Percentiles rank a stretch among this genome's conserved stretches.
Conservation (phyloP, 1,140 invertebrate genomes). For the Zaprionus taronus region DNA sequence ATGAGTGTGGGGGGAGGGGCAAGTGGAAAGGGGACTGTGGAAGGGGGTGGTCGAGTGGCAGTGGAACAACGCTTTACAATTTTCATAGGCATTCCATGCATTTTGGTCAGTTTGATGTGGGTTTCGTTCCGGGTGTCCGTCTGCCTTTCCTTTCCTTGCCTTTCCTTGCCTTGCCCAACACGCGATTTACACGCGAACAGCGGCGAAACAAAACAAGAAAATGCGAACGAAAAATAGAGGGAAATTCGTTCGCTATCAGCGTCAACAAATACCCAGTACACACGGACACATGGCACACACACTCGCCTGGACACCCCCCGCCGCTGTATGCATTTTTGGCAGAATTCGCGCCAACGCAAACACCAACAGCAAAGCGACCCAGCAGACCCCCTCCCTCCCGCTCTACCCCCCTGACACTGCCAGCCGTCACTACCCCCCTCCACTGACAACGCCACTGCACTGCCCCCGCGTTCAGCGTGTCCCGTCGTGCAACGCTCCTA, state of each 20-base stretch:
- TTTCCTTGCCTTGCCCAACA: conserved; percentile 17
- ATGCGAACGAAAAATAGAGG: conserved; percentile 7
- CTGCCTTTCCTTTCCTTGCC: neutral
- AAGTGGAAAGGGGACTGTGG: neutral
- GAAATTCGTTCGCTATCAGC: conserved; percentile 59
- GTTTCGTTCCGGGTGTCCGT: conserved; percentile 73
- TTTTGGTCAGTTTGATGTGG: conserved; percentile 84
- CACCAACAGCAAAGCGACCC: conserved; percentile 1
- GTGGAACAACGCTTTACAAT: conserved; percentile 73
- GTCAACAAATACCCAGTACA: conserved; percentile 66
- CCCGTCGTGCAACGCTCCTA: conserved; percentile 19
- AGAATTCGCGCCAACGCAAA: conserved; percentile 62
- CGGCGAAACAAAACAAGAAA: conserved; percentile 5
- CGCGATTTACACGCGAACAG: conserved; percentile 50
- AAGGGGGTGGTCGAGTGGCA: neutral
- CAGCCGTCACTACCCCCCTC: neutral
- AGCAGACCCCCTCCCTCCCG: neutral
- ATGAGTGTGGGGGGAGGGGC: neutral
- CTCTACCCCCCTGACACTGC: neutral
- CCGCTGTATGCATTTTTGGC: conserved; percentile 64
- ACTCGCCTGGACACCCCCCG: neutral
- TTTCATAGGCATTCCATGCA: conserved; percentile 81
- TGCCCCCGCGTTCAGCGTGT: neutral
- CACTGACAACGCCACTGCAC: neutral
- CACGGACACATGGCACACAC: conserved; percentile 10